Base-by-base conservation (phyloP, 2,113 vertebrate genomes). In the Dolichotis patagonum region DNA sequence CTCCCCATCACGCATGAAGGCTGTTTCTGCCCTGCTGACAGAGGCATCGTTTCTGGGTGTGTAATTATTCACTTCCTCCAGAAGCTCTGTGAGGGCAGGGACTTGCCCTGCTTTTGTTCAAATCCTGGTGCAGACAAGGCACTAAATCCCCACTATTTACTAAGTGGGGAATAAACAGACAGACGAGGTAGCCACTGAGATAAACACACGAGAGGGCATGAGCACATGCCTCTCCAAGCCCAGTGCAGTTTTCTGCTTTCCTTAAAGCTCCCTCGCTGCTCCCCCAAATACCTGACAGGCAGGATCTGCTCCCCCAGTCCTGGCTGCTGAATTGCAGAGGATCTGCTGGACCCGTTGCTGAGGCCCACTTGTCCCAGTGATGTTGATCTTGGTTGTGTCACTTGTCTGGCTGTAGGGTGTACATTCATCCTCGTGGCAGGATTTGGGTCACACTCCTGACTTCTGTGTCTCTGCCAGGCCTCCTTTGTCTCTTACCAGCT, bases 341-440 rank as follows among this genome's bases (percentile, higher is more conserved):
- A 35, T 32, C 43, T 90, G 14, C 7, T 20, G 22, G 62, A 81
- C 30, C 38, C 3, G 19, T 6, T 14, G 17, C 86, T 63, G 35
- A 43, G 49, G 14, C n/a, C 0, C 6, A 4, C 67, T 16, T 35
- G 80, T 20, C 4, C 38, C 17, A 1, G 5, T 43, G 22, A 24
- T 71, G 26, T 41, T 26, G 5, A 67, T 26, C 60, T 26, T 30
- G 0, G 3, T 62, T 54, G 28, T 81, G 41, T 35, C 22, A 32
- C 14, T 1, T n/a, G 22, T 49, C 30, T 22, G 56, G 9, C 22
- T 32, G 22, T 41, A 4, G 22, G 4, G 35, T 1, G 9, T 65
- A 46, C 22, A 6, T 3, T 43, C 8, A 1, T 24, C 41, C 35
- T 73, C 20, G 0, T 2, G 7, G 14, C 5, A 0, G 41, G 60